phyloP scores from a whole-genome alignment of 2,797 vertebrate species.

The Intellagama lesueurii region DNA sequence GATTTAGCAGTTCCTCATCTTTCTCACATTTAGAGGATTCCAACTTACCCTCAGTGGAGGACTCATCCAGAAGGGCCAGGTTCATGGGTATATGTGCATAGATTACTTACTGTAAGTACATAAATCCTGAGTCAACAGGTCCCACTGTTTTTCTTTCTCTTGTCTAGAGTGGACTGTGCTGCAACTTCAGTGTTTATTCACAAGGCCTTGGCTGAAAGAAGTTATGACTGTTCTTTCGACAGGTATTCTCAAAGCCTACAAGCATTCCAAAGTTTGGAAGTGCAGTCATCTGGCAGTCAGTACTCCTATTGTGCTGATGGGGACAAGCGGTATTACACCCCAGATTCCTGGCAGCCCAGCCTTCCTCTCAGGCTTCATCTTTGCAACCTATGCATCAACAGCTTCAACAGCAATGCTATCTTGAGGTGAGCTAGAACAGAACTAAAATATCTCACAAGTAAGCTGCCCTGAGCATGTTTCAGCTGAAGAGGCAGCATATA shows the following conservation, averaged over 20 bases:
- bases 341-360: conserved; percentile 71
- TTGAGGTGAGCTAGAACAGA: conserved; percentile 76
- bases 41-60: too few species aligned
- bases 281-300: conserved; percentile 74
- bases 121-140: not conserved
- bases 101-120: not conserved
- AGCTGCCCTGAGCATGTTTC: not conserved
- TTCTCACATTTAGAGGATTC: too few species aligned
- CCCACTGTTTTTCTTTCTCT: not conserved
- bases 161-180: not conserved
- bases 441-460: not conserved
- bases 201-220: not conserved
- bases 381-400: conserved; percentile 78
- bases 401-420: conserved; percentile 76
- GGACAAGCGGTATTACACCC: conserved; percentile 79
- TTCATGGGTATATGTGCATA: not conserved
- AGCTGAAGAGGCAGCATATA: not conserved
- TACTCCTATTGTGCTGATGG: conserved; percentile 78
- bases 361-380: conserved; percentile 73
- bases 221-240: conserved; percentile 40
- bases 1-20: too few species aligned
- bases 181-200: not conserved
- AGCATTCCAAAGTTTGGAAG: conserved; percentile 74
- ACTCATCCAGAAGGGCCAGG: too few species aligned
- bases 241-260: conserved; percentile 79